These are phyloP conservation scores for Scatophagus argus DNA, from an alignment of 2,113 vertebrate genomes.

Conservation along the genomic window DNA sequence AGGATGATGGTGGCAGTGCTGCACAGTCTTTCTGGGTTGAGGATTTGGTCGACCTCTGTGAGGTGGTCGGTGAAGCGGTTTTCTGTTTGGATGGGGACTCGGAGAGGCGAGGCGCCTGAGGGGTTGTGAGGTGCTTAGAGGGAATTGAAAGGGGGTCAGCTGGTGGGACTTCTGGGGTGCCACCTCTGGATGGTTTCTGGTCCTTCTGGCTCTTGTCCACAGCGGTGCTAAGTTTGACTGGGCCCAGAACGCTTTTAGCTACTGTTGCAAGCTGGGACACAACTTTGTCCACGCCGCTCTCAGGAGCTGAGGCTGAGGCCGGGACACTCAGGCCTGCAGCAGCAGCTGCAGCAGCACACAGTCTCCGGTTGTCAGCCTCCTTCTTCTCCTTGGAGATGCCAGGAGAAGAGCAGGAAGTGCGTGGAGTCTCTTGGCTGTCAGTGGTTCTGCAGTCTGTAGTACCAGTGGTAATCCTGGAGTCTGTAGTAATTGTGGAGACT, in stretches of 20 bases:
- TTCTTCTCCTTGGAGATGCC: conserved; percentile 82
- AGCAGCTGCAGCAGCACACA: conserved; percentile 12
- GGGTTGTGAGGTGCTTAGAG: conserved; percentile 35
- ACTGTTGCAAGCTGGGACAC: conserved; percentile 80
- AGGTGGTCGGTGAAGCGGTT: conserved; percentile 25
- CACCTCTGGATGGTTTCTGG: conserved; percentile 44
- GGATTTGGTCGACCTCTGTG: conserved; percentile 37
- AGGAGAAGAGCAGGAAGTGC: conserved; percentile 67
- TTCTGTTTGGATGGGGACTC: conserved; percentile 50
- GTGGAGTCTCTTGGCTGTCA: conserved; percentile 49
- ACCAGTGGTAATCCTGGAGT: not conserved
- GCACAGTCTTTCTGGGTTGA: conserved; percentile 62
- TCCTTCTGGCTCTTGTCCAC: conserved; percentile 77
- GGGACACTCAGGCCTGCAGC: not conserved
- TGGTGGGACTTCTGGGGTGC: conserved; percentile 40
- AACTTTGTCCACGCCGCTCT: conserved; percentile 72
- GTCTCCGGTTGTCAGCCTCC: conserved; percentile 73
- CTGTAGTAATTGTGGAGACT: not conserved
- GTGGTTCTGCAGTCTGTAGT: conserved; percentile 14
- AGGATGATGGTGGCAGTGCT: not conserved
- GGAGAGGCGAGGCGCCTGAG: conserved; percentile 15
- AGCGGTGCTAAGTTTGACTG: conserved; percentile 81
- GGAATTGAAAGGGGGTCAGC: not conserved
- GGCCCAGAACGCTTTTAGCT: conserved; percentile 85
- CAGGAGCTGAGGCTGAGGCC: conserved; percentile 36